Evolutionary conservation across 2,113 vertebrate species (phyloP), one percentile per base, ranked within the genome.

Genomic region (Onychostruthus taczanowskii): DNA sequence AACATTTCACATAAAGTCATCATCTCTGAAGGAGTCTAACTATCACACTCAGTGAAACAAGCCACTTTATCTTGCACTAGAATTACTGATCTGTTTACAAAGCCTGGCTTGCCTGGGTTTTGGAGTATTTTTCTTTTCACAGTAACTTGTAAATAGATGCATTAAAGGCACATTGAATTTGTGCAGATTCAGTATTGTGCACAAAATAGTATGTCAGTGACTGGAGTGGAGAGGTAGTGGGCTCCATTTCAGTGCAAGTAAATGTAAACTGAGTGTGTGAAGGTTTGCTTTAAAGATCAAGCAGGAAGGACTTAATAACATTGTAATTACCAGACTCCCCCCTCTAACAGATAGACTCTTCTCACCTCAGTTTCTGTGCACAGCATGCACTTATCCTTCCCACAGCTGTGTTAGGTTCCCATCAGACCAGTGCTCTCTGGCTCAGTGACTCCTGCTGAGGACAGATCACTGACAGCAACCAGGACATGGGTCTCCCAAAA

Each of bases 181-280:
- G 9, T 79, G 83, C 70, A 89, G 67, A 78, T 87, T 92, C 73
- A 88, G 26, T 89, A 70, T 61, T 47, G 73, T 3, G 19, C 50
- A 68, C 63, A 59, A 87, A 92, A 80, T 13, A 55, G 7, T 78
- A 43, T 87, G 43, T 66, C 87, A 58, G n/a, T 61, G 67, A 47
- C 37, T 58, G 46, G 50, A 87, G 66, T 88, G 75, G 89, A 85
- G 95, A 96, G 89, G 94, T 94, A 95, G 90, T 1, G 13, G 75
- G 90, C 88, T 83, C 62, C 49, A 58, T 91, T 93, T 95, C 86
- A 94, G 94, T 96, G 86, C 81, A 95, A 96, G 93, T 90, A 86
- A 86, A 79, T 49, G 53, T 95, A 95, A 96, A 95, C 79, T 44
- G 56, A 77, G 39, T 33, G 28, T 68, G 52, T 72, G 52, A 89